These are phyloP conservation scores for Cancer borealis DNA, from an alignment of 2,888 invertebrate genomes.

Conservation along the genomic window DNA sequence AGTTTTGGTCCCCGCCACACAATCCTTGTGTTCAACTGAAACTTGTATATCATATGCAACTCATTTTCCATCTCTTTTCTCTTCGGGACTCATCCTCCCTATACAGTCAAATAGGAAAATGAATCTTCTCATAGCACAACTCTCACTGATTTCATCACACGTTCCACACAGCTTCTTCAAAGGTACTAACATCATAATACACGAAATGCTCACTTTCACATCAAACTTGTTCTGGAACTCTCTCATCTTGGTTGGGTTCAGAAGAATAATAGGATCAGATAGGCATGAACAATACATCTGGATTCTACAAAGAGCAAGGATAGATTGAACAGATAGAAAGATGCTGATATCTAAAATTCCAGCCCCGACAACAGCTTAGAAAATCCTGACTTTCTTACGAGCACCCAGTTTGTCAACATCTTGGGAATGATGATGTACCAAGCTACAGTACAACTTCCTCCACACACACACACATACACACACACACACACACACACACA, in stretches of 20 bases:
- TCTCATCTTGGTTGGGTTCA: constrained; percentile 68
- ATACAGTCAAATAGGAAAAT: constrained; percentile 57
- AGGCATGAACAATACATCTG: constrained; percentile 69
- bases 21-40: constrained; percentile 35
- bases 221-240: constrained; percentile 67
- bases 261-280: constrained; percentile 65
- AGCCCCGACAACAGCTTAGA: constrained; percentile 62
- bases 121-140: constrained; percentile 48
- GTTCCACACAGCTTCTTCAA: constrained; percentile 54
- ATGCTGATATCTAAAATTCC: constrained; percentile 65
- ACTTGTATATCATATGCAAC: constrained; percentile 16
- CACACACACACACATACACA: constrained; percentile 15
- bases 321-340: constrained; percentile 69
- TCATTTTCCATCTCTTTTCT: not conserved
- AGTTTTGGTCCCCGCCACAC: constrained; percentile 64
- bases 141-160: constrained; percentile 49
- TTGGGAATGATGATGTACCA: constrained; percentile 65
- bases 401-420: constrained; percentile 72
- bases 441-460: constrained; percentile 49
- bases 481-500: not conserved
- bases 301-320: constrained; percentile 72
- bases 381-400: constrained; percentile 73
- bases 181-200: constrained; percentile 49
- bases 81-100: constrained; percentile 56
- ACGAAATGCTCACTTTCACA: constrained; percentile 72